Evolutionary conservation across 2,113 vertebrate genomes (phyloP), one percentile per base, ranked within the genome.

Genomic region (Tyto alba): DNA sequence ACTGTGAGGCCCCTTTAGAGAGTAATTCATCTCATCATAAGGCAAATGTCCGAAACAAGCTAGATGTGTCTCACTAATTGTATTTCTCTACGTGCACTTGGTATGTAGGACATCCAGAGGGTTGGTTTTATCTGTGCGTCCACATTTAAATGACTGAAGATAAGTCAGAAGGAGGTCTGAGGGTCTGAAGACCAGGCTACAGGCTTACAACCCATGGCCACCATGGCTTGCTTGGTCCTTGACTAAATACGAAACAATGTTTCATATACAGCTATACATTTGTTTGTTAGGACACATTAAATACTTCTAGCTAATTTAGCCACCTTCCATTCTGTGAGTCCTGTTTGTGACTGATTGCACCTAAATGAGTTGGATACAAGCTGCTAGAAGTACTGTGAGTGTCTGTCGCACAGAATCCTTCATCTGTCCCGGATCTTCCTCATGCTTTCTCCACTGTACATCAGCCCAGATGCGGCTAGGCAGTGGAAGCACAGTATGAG

Each of bases 381-480:
- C 38, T 91, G 18, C n/a, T 25, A 26, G 34, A 57, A 55, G 23
- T 25, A 27, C 11, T 75, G 34, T 68, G 41, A 74, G 23, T 53
- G 17, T 27, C 20, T 60, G 8, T 60, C 34, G 9, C 38, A n/a
- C 18, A 30, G 63, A 22, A 62, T 68, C 26, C 8, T 21, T 67
- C 9, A 25, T 71, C 41, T 77, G 11, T n/a, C 23, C 32, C 0
- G 0, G 16, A 25, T 36, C n/a, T 25, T 68, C n/a, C 57, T 73
- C 30, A 12, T 0, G 0, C 50, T 72, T 77, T 75, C 62, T 73
- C 21, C 57, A 11, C 45, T 7, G 25, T 23, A 7, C 0, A 0
- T 60, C 48, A 75, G 29, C 6, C 26, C 1, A 43, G 73, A 69
- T 27, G 29, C 45, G 38, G 10, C 32, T 50, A 47, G 79, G 20